Evolutionary conservation across 2,113 vertebrate genomes (phyloP), one percentile per base, ranked within the genome.

Genomic region (Silurus glanis): DNA sequence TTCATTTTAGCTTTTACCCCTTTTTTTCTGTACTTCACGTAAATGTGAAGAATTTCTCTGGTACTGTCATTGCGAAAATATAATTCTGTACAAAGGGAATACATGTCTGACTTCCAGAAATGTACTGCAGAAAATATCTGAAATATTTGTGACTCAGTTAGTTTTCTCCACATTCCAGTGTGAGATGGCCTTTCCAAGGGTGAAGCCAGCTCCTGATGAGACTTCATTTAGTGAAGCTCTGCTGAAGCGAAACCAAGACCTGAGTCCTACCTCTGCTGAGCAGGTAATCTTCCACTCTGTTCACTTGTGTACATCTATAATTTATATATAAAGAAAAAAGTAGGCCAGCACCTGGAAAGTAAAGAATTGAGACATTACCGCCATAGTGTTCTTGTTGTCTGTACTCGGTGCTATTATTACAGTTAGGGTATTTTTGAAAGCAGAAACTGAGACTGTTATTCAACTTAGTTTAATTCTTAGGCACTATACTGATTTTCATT

Each of bases 171-270:
- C 86, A 10, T 83, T 17, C 0, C 86, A 99, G 98, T 99, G 98
- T 25, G 98, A 99, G 91, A 99, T 99, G 98, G 98, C 98, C 0
- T 99, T 99, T 84, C 98, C 98, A 0, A 94, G 98, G 0, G 98
- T 99, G 23, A 99, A 99, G 45, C 97, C 97, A 0, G 96, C 97
- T 0, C 94, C 96, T 0, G 98, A 99, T 0, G 98, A 99, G 93
- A 96, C 95, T 0, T 89, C 97, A 0, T 98, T 99, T 92, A 99
- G 95, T 0, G 98, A 99, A 74, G 96, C 97, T 49, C 90, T 99
- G 88, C 94, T 99, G 86, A 99, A 98, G 90, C 96, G 98, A 25
- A 99, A 99, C 94, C 97, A 99, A 92, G 98, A 99, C 67, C 94
- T 99, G 0, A 97, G 96, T 83, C 98, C 98, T 0, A 97, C 97